Base-by-base conservation (phyloP, 2,113 vertebrate genomes). In the Sebastes fasciatus region DNA sequence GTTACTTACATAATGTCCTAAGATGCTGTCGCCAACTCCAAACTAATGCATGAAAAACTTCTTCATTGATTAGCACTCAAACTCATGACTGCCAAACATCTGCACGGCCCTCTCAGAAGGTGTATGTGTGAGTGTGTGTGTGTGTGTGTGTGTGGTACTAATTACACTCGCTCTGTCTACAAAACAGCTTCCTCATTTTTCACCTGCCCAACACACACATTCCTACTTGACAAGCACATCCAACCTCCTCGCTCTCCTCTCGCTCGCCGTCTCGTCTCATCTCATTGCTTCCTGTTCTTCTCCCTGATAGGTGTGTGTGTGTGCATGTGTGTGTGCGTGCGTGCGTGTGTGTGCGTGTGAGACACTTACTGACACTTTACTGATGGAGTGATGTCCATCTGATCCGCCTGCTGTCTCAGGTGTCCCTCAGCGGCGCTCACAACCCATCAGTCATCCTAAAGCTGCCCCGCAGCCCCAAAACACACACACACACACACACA, bases 391-490 rank as follows among this genome's bases (percentile, higher is more conserved):
- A 90, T 84, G 88, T 94, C 89, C 90, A 93, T 92, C 84, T 66
- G 88, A 91, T 92, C 90, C 66, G 34, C 84, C 69, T 86, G 67
- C 87, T 91, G 90, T 91, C 92, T 92, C 83, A 86, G 85, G 87
- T 92, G 91, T 94, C 94, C 85, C 76, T 94, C 94, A 91, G 73
- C 90, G 62, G 49, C 51, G 64, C 87, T 91, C 89, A 90, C 83
- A 94, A 94, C 92, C 93, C 92, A 94, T 95, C 94, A 92, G 92
- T 95, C 93, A 95, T 90, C 83, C 87, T 93, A 94, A 95, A 93
- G 79, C 87, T 93, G 93, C 95, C 95, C 95, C 14, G 86, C 89
- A 95, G 95, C 91, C 94, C 84, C 93, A 95, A 94, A 95, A 95
- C 94, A 95, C 85, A 77, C 91, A 62, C 88, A 61, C 65, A 77